Conservation (phyloP, 2,888 invertebrate genomes). For the Harpalus rufipes region DNA sequence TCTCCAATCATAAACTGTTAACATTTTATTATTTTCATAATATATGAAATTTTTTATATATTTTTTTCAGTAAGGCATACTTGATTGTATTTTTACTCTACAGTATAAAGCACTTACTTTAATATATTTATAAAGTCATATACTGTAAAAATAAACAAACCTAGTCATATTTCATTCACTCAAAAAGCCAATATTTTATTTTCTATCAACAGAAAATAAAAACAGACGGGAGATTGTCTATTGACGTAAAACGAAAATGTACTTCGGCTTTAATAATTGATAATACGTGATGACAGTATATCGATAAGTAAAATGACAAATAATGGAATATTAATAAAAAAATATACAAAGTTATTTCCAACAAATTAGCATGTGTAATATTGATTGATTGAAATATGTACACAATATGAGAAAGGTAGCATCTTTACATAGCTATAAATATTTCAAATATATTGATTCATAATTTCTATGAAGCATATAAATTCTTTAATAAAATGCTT, state of each 20-base stretch:
- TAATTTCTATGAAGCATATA: background rate
- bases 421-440: background rate
- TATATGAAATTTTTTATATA: too few species aligned
- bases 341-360: conserved; percentile 8
- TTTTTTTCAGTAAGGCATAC: too few species aligned
- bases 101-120: background rate
- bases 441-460: background rate
- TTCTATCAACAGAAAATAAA: background rate
- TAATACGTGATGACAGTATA: conserved; percentile 15
- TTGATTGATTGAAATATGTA: background rate
- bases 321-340: background rate
- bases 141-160: background rate
- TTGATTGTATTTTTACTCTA: too few species aligned
- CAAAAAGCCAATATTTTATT: conserved; percentile 1
- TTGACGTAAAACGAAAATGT: conserved; percentile 1
- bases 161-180: background rate
- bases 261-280: conserved; percentile 11
- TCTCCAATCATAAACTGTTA: too few species aligned
- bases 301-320: conserved; percentile 18
- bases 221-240: background rate
- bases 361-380: background rate
- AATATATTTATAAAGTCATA: background rate
- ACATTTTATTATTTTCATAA: too few species aligned
- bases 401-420: background rate
- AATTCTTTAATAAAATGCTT: too few species aligned